phyloP scores from a whole-genome alignment of 2,888 invertebrate genomes.

The Ypsolopha scabrella region DNA sequence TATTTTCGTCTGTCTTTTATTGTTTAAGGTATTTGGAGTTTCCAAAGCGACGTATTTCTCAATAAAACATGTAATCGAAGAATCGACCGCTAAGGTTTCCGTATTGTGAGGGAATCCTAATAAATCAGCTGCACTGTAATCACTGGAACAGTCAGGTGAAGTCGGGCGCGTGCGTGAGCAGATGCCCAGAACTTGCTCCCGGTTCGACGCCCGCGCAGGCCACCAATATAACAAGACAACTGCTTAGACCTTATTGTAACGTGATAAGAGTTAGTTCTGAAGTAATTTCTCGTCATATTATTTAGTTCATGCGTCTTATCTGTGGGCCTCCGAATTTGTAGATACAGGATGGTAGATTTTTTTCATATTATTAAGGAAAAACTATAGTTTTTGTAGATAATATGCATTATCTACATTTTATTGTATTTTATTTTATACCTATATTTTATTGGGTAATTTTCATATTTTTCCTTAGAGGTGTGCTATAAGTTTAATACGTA shows the following conservation, averaged over 20 bases:
- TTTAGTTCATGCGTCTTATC: not conserved
- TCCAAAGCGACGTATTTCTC: too few relatives aligned
- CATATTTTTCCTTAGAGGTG: too few relatives aligned
- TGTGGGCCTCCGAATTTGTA: not conserved
- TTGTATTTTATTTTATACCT: too few relatives aligned
- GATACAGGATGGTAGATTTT: not conserved
- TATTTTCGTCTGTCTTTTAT: too few relatives aligned
- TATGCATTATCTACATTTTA: too few relatives aligned
- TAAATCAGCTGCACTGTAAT: not conserved
- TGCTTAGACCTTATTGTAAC: not conserved
- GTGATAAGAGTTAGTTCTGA: not conserved
- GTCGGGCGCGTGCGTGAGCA: slow-evolving; percentile 39
- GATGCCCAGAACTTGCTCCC: slow-evolving; percentile 28
- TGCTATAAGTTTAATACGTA: too few relatives aligned
- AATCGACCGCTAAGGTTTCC: not conserved
- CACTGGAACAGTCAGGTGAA: slow-evolving; percentile 3
- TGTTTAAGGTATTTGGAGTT: too few relatives aligned
- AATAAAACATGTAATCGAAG: too few relatives aligned
- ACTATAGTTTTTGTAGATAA: too few relatives aligned
- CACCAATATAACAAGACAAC: not conserved
- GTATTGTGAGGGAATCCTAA: not conserved
- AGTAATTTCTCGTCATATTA: not conserved
- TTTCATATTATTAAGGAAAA: too few relatives aligned
- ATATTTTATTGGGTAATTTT: too few relatives aligned
- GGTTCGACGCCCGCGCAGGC: slow-evolving; percentile 46